Conservation (phyloP, 2,113 vertebrate genomes). For the Serilophus lunatus region DNA sequence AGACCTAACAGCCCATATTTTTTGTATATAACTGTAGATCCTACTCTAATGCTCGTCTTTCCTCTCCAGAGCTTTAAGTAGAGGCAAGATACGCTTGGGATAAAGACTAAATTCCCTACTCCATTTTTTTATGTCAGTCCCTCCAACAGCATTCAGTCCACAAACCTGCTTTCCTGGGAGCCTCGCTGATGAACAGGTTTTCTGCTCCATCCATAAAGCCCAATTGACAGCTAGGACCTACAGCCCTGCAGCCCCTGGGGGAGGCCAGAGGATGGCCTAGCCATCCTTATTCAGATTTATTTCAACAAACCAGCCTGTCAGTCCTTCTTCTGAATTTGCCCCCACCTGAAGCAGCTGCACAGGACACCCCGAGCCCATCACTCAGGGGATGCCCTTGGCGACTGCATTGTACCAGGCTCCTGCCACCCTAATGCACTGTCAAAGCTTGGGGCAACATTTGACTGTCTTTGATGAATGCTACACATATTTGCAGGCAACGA, state of each 20-base stretch:
- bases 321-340: background rate
- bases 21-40: background rate
- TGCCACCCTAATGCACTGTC: fast-evolving
- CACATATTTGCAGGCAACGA: background rate
- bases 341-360: background rate
- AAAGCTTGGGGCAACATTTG: background rate
- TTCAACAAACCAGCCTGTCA: background rate
- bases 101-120: background rate
- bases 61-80: background rate
- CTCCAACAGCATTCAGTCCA: fast-evolving
- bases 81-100: background rate
- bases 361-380: fast-evolving
- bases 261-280: background rate
- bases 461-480: background rate
- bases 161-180: background rate
- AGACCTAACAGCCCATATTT: background rate
- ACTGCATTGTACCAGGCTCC: background rate
- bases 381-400: fast-evolving
- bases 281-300: background rate
- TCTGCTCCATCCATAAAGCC: background rate
- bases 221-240: background rate
- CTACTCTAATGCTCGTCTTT: background rate
- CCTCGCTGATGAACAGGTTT: background rate
- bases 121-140: background rate
- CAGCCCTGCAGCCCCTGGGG: fast-evolving